Evolutionary conservation across 1,140 invertebrate genomes (phyloP), one percentile per base, ranked within the genome.

Genomic region (Meloidogyne hapla): DNA sequence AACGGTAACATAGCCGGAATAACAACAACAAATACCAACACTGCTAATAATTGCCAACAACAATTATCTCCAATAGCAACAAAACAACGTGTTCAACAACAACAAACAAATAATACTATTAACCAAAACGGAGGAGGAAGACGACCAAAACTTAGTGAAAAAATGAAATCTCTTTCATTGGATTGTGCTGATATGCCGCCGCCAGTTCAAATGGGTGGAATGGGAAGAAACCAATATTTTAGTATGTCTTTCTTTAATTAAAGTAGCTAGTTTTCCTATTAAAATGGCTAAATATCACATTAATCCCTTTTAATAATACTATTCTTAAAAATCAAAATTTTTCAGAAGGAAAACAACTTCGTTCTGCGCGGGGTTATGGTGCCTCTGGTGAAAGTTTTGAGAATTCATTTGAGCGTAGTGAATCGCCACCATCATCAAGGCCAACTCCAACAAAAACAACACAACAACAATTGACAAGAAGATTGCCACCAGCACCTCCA

Each of bases 141-240:
- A 64, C 79, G 85, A 13, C 85, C 85, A 8, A 87, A 87, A 56
- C 78, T 86, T 67, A 75, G 80, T 15, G 85, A 86, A 74, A 85
- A 87, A 74, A 86, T 86, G 85, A 86, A 86, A 69, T 86, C 84
- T 10, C 74, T 86, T 5, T 87, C 85, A 8, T 66, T 86, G 45
- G 85, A 86, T 71, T 86, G 85, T 73, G 84, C 85, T 15, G 85
- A 87, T 38, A 84, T 83, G 80, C 84, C 85, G 5, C 85, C 85
- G 42, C 79, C 86, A 5, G 79, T 86, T n/a, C 67, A 75, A 18
- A 79, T 15, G 9, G 23, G 33, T 23, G 66, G 65, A 21, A 76
- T 80, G 56, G 33, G 77, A n/a, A 73, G 68, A 25, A 74, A 21
- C 12, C 66, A 40, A 42, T 48, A 64, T 62, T 69, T 80, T 40